Base-by-base conservation (phyloP, 2,888 invertebrate species). In the Meghimatium bilineatum region DNA sequence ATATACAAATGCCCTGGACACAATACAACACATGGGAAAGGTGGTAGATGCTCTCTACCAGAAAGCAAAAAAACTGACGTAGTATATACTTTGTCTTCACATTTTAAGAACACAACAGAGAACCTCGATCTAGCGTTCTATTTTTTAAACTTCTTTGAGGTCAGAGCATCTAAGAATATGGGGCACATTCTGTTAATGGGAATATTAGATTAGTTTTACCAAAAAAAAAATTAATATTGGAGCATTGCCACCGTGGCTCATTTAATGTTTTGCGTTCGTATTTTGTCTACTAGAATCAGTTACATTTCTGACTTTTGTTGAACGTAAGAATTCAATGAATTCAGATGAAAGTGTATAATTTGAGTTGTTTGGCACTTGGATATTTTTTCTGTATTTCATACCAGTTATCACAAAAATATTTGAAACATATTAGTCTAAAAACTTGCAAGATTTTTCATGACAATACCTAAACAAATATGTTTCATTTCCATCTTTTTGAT, bases 21-120 rank as follows among this genome's bases (percentile, higher is more conserved):
- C 98, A 86, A 97, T 99, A 94, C 98, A 98, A 94, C 98, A 97
- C 94, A 98, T 99, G 98, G 98, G 99, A 92, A 99, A 99, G 95
- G 99, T 99, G 92, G 99, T 99, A 90, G 99, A 99, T 94, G 98
- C 99, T 80, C 96, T 99, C 90, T 99, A 99, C 95, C 98, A 98
- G 95, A 99, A 99, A 95, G 99, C 99, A 89, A 99, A 99, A 95
- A 99, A 99, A 95, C 95, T 99, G 89, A 97, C 98, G 94, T 98
- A 96, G 92, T 81, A 74, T 69, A 78, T 36, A 77, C n/a, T 77
- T 14, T 14, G 1, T 36, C 34, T n/a, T 38, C 36, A n/a, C 36
- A 67, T 38, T 63, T 63, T 63, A 63, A 38, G 66, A 63, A 44
- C 36, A 38, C 63, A 77, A 32, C 77, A 77, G 36, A 36, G 60